Evolutionary conservation across 2,797 vertebrate genomes (phyloP).

Genomic region (Remorina albescens): DNA sequence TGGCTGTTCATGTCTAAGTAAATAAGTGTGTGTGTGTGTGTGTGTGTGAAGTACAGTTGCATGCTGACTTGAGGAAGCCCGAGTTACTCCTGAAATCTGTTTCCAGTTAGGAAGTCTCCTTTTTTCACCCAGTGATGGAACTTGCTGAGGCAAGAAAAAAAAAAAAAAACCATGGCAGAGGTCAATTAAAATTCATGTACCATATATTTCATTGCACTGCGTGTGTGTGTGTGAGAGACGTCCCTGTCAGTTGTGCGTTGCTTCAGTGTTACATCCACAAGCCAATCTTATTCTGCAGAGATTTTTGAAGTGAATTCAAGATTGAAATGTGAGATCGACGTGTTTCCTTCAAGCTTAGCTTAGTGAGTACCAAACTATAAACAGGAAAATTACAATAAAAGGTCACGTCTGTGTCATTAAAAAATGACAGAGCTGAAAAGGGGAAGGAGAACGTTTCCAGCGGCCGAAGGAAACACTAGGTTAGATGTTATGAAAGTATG

Average conservation of each 20-base stretch:
- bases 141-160: conserved; percentile 59
- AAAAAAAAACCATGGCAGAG: conserved; percentile 66
- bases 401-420: not conserved
- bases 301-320: conserved; percentile 10
- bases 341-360: too few species aligned
- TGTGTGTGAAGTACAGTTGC: conserved; percentile 60
- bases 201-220: conserved; percentile 60
- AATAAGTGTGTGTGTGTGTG: conserved; percentile 7
- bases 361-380: too few species aligned
- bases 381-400: not conserved
- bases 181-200: conserved; percentile 80
- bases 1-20: conserved; percentile 62
- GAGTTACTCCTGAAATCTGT: conserved; percentile 79
- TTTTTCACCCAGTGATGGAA: conserved; percentile 69
- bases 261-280: not conserved
- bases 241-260: conserved; percentile 18
- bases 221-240: conserved; percentile 20
- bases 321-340: not conserved
- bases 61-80: conserved; percentile 73
- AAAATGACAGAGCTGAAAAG: not conserved
- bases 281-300: not conserved
- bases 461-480: not conserved
- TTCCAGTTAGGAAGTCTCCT: conserved; percentile 79
- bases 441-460: not conserved
- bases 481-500: not conserved